phyloP scores from a whole-genome alignment of 2,888 invertebrate species.

The Liodrosophila aerea region DNA sequence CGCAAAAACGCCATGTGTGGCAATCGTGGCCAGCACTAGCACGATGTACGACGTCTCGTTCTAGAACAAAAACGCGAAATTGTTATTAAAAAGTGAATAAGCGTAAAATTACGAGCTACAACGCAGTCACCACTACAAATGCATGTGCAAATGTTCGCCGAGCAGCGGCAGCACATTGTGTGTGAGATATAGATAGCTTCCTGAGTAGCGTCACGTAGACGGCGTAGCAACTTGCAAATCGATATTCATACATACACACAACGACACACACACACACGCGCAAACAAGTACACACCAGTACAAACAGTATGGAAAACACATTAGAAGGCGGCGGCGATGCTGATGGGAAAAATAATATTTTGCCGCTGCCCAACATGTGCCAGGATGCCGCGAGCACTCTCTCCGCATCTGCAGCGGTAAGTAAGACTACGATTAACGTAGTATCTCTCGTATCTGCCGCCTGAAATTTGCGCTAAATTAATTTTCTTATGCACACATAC shows the following conservation, averaged over 20 bases:
- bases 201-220: conserved; percentile 74
- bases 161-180: conserved; percentile 41
- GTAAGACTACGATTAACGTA: conserved; percentile 19
- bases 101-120: conserved; percentile 29
- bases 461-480: conserved; percentile 1
- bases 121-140: conserved; percentile 46
- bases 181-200: conserved; percentile 58
- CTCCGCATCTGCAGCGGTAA: conserved; percentile 32
- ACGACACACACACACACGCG: conserved; percentile 20
- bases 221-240: conserved; percentile 61
- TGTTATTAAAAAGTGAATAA: conserved; percentile 52
- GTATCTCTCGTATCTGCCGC: conserved; percentile 28
- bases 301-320: conserved; percentile 64
- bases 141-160: conserved; percentile 35
- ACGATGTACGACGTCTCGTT: conserved; percentile 53
- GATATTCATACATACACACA: conserved; percentile 58
- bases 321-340: conserved; percentile 41
- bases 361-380: conserved; percentile 47
- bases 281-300: conserved; percentile 31
- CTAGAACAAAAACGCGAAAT: conserved; percentile 60
- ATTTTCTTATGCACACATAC: conserved; percentile 21
- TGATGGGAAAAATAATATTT: conserved; percentile 57
- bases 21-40: too few species aligned
- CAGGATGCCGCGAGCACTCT: conserved; percentile 32
- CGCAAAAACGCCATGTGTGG: too few species aligned